These are phyloP conservation scores for Chascanopsetta lugubris DNA, from an alignment of 2,113 vertebrate genomes.

Conservation along the genomic window DNA sequence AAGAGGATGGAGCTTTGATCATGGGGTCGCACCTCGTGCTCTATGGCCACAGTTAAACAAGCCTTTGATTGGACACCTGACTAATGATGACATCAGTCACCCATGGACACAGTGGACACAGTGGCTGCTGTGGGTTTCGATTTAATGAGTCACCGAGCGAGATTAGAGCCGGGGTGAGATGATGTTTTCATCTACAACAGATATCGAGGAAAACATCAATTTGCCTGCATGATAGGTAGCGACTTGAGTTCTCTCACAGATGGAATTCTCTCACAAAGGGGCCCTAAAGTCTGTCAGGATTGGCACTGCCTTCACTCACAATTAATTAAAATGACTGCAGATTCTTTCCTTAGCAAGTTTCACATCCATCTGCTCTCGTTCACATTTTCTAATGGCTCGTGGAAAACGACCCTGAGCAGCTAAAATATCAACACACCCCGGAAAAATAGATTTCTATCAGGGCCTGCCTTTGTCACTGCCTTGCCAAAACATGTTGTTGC, in stretches of 20 bases:
- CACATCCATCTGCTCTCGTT: neutral
- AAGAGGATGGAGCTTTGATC: constrained; percentile 32
- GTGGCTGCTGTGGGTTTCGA: neutral
- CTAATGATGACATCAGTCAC: constrained; percentile 17
- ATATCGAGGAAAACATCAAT: neutral
- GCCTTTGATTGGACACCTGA: neutral
- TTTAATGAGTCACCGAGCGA: constrained; percentile 22
- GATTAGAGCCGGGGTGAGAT: neutral
- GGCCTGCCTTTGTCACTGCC: too few species aligned
- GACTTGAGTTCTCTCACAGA: neutral
- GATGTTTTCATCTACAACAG: neutral
- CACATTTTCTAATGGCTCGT: neutral
- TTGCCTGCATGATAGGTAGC: constrained; percentile 9
- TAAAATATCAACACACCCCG: neutral
- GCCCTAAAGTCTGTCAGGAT: neutral
- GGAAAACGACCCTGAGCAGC: neutral
- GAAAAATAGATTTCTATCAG: neutral
- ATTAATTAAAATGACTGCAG: neutral
- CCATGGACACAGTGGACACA: neutral
- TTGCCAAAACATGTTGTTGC: too few species aligned
- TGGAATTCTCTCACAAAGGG: neutral
- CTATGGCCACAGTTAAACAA: constrained; percentile 14
- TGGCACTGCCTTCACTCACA: neutral
- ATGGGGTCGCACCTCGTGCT: constrained; percentile 6
- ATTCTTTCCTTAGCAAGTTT: neutral